Percentiles rank a stretch among this genome's conserved stretches.
These are phyloP conservation scores for Petrolisthes cinctipes DNA, from an alignment of 2,888 invertebrate species.

Conservation along the genomic window DNA sequence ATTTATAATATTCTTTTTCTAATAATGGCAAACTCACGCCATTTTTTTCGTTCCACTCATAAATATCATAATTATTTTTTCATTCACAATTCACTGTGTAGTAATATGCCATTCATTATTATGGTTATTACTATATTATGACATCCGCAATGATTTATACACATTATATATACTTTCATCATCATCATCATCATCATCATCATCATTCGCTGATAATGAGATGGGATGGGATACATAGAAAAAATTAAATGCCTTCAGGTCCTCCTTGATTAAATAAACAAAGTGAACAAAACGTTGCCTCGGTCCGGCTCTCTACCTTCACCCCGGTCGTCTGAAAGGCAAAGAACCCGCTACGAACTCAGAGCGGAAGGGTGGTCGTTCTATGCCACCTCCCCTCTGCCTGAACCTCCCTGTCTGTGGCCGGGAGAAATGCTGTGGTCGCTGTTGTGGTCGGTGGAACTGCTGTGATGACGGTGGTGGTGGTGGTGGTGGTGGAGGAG, in stretches of 20 bases:
- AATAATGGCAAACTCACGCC: too few relatives aligned
- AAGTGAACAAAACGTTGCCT: background rate
- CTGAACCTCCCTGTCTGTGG: slow-evolving; percentile 1
- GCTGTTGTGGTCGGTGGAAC: background rate
- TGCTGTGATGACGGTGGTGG: slow-evolving; percentile 3
- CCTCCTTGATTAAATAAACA: background rate
- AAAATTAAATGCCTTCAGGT: background rate
- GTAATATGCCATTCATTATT: too few relatives aligned
- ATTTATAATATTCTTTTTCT: too few relatives aligned
- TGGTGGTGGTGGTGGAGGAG: background rate
- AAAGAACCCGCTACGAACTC: background rate
- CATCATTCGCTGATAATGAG: background rate
- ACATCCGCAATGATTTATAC: too few relatives aligned
- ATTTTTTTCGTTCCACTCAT: too few relatives aligned
- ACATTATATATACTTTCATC: too few relatives aligned
- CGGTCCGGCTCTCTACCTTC: background rate
- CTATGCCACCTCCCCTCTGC: background rate
- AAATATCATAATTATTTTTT: too few relatives aligned
- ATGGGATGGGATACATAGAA: background rate
- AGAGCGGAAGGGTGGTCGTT: background rate
- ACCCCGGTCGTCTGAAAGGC: background rate
- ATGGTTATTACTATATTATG: too few relatives aligned
- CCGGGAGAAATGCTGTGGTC: background rate
- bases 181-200: background rate
- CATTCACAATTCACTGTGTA: too few relatives aligned